Evolutionary conservation across 2,113 vertebrate genomes (phyloP), one percentile per base, ranked within the genome.

Genomic region (Phalacrocorax aristotelis): DNA sequence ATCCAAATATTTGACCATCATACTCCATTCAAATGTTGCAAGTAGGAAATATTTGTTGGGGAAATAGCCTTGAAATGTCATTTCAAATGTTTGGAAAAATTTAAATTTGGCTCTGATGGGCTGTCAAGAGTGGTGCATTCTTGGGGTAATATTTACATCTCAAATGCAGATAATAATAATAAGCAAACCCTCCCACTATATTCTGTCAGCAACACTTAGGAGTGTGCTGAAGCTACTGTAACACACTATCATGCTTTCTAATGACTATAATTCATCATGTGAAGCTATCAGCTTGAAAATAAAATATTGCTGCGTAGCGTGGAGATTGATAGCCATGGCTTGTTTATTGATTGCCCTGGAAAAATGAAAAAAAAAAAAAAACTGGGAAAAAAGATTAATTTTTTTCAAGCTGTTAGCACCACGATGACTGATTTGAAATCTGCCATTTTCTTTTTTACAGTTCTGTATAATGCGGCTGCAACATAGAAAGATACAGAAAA

Each of bases 181-280:
- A 90, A 89, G 23, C 21, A 94, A 87, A 76, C 27, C 40, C 36
- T 57, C 51, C 49, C 17, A 74, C 44, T 85, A 72, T 81, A 46
- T 82, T 89, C 70, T 94, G 92, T 90, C 96, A 96, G 89, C 61
- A 75, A 5, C 88, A 62, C 76, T 95, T 92, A 13, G 9, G 13
- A 93, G 38, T 42, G 46, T 68, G 93, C 90, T 93, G 89, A 91
- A 93, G 81, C 95, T 93, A 76, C 80, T 82, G 75, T 70, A 90
- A 69, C 74, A 84, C 34, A 55, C 78, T 84, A 91, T 97, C 93
- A 87, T 95, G 80, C 85, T 94, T 68, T 65, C 91, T 98, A 97
- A 98, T 98, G 97, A 97, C 95, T 89, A 4, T 94, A 98, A 98
- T 98, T 98, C 83, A 98, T 98, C 97, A 98, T 52, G 66, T 46